Conservation (phyloP, 2,797 vertebrate species). For the Erpetoichthys calabaricus region DNA sequence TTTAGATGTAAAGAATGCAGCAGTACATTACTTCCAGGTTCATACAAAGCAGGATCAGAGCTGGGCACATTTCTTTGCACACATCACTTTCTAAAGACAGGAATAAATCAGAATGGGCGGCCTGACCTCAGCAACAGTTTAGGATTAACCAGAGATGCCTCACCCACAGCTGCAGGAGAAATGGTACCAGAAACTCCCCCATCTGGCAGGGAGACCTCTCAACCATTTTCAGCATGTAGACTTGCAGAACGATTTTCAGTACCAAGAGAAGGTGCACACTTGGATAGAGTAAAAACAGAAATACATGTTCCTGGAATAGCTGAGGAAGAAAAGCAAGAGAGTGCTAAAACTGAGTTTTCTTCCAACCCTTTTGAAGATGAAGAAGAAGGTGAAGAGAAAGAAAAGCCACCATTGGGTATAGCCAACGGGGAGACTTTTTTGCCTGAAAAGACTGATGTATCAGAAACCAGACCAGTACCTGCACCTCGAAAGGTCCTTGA, state of each 20-base stretch:
- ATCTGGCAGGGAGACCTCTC: constrained; percentile 17
- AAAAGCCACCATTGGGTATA: constrained; percentile 19
- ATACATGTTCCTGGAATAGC: constrained; percentile 17
- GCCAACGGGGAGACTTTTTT: constrained; percentile 25
- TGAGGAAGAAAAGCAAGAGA: neutral
- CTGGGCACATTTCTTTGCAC: constrained; percentile 69
- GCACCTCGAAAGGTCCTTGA: constrained; percentile 45
- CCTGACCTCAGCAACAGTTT: constrained; percentile 40
- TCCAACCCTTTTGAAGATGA: constrained; percentile 60
- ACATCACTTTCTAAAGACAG: constrained; percentile 54
- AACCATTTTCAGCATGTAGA: constrained; percentile 13
- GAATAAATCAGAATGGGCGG: constrained; percentile 41
- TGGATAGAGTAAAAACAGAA: neutral
- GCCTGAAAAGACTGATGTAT: constrained; percentile 7
- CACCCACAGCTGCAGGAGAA: constrained; percentile 19
- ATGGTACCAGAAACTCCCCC: constrained; percentile 19
- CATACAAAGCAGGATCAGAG: constrained; percentile 62
- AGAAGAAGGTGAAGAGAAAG: constrained; percentile 37
- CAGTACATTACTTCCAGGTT: constrained; percentile 81
- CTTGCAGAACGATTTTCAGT: neutral
- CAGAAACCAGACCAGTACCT: constrained; percentile 37
- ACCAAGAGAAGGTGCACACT: neutral
- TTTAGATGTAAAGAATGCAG: constrained; percentile 77
- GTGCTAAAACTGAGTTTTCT: constrained; percentile 17
- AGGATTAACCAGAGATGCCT: constrained; percentile 13